Conservation (phyloP, 2,113 vertebrate species). For the Bos indicus region DNA sequence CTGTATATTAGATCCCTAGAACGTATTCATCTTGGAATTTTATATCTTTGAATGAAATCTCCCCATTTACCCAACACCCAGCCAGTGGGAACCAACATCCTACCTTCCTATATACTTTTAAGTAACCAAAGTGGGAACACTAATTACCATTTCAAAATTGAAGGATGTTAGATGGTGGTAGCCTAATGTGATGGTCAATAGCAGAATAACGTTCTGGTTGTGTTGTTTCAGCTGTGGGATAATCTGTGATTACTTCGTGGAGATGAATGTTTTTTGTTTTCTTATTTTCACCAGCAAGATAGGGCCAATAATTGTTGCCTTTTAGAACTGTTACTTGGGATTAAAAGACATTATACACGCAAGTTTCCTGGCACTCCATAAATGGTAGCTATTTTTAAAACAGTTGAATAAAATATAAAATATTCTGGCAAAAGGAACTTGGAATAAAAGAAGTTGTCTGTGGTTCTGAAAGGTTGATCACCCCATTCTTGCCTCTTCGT, state of each 20-base stretch:
- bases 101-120: not conserved
- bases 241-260: not conserved
- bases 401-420: not conserved
- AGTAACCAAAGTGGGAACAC: not conserved
- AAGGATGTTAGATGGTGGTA: not conserved
- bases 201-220: not conserved
- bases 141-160: not conserved
- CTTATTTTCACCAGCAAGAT: not conserved
- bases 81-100: not conserved
- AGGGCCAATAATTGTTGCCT: not conserved
- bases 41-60: not conserved
- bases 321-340: not conserved
- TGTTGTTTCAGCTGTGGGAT: not conserved
- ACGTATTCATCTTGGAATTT: not conserved
- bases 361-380: not conserved
- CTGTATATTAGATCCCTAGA: not conserved
- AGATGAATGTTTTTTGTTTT: not conserved
- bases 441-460: not conserved
- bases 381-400: constrained; percentile 14
- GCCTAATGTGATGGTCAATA: not conserved
- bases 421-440: not conserved
- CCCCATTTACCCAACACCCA: not conserved
- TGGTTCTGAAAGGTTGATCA: not conserved
- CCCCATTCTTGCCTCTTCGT: not conserved
- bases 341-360: not conserved